A percentile compares a stretch with the other conserved stretches of the same genome.
Evolutionary conservation across 2,888 invertebrate genomes (phyloP).

Genomic region (Metallyticus violacea): DNA sequence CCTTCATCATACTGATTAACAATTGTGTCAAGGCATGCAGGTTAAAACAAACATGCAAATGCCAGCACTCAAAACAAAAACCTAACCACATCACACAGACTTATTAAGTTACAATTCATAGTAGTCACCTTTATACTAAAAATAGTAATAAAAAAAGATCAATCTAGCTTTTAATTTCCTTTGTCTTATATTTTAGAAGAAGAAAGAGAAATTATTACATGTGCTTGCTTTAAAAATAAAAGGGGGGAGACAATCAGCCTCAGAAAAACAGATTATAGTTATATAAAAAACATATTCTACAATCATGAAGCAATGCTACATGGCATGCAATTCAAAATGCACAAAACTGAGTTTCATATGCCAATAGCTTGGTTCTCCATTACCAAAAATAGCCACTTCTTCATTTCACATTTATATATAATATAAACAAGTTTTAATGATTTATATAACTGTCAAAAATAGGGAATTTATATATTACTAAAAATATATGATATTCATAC

Average conservation of each 20-base stretch:
- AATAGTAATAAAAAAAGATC: not conserved
- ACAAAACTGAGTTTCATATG: not conserved
- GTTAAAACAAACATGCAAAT: not conserved
- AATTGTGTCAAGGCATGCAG: not conserved
- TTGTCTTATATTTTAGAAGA: not conserved
- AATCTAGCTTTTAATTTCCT: not conserved
- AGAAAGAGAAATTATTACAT: not conserved
- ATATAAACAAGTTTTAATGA: no score
- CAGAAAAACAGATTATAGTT: no score
- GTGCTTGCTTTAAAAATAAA: not conserved
- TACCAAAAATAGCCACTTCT: not conserved
- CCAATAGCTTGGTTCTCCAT: not conserved
- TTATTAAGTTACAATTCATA: no score
- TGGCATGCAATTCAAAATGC: not conserved
- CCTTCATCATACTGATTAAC: not conserved
- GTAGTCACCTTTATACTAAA: not conserved
- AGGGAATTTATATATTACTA: no score
- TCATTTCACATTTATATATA: not conserved
- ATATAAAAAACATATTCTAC: not conserved
- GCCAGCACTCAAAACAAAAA: not conserved
- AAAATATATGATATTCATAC: no score
- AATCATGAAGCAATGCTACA: not conserved
- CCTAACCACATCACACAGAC: no score
- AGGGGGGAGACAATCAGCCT: no score
- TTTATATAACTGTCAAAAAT: no score